Percentiles rank a stretch among this genome's conserved stretches.
Evolutionary conservation across 1,140 invertebrate species (phyloP).

Genomic region (Arctopsyche grandis): DNA sequence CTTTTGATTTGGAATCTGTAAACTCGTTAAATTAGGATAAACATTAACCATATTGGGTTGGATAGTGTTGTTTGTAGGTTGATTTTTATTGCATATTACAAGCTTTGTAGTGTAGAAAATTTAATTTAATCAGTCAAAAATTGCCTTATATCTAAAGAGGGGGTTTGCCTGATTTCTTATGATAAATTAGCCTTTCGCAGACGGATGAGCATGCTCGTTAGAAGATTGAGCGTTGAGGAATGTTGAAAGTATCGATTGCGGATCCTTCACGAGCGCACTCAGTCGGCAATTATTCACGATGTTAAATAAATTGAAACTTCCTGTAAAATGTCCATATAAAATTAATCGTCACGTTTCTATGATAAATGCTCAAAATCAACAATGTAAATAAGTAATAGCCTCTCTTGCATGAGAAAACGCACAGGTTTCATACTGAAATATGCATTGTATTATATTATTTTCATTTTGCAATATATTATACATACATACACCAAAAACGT

Average conservation of each 20-base stretch:
- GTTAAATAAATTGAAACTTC: constrained; percentile 29
- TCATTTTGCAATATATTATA: not conserved
- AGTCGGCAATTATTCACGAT: constrained; percentile 22
- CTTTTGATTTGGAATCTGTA: too few relatives aligned
- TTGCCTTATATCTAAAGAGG: not conserved
- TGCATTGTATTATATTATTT: too few relatives aligned
- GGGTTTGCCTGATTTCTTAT: not conserved
- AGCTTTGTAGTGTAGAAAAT: too few relatives aligned
- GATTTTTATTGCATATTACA: too few relatives aligned
- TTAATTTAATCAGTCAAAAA: not conserved
- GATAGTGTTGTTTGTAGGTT: too few relatives aligned
- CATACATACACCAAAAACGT: not conserved
- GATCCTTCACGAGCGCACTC: not conserved
- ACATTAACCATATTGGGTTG: too few relatives aligned
- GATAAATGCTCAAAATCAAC: constrained; percentile 25
- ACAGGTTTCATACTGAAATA: not conserved
- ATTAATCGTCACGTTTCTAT: constrained; percentile 25
- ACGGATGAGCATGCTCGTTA: not conserved
- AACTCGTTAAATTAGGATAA: too few relatives aligned
- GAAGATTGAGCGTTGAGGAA: constrained; percentile 24
- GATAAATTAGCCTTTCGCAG: not conserved
- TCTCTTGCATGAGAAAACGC: not conserved
- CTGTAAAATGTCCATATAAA: constrained; percentile 25
- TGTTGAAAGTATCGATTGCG: constrained; percentile 20
- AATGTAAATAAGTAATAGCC: not conserved